phyloP scores from a whole-genome alignment of 2,797 vertebrate species.

The Danio aesculapii region DNA sequence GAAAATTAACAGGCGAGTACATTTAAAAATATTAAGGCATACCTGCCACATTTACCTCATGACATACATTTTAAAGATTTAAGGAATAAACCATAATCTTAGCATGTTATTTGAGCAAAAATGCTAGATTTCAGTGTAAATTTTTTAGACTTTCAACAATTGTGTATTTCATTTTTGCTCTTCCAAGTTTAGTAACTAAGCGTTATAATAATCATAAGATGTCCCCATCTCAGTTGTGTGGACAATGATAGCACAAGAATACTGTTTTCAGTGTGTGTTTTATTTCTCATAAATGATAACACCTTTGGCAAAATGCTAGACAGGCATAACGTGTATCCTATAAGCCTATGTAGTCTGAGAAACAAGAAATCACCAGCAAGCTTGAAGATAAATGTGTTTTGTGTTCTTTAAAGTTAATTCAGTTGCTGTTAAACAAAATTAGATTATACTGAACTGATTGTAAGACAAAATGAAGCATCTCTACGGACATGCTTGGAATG shows the following conservation, averaged over 20 bases:
- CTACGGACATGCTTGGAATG: slow-evolving; percentile 74
- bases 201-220: neutral
- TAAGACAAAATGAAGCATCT: slow-evolving; percentile 59
- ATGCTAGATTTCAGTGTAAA: neutral
- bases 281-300: slow-evolving; percentile 66
- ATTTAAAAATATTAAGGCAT: neutral
- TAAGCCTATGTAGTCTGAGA: slow-evolving; percentile 47
- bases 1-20: neutral
- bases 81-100: neutral
- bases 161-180: neutral
- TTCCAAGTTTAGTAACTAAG: neutral
- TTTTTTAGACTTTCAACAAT: neutral
- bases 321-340: slow-evolving; percentile 36
- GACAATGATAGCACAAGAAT: slow-evolving; percentile 19
- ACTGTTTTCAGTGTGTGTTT: slow-evolving; percentile 70
- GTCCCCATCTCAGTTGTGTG: neutral
- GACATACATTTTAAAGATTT: neutral
- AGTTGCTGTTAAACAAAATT: slow-evolving; percentile 45
- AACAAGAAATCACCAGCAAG: slow-evolving; percentile 55
- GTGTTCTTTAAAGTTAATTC: slow-evolving; percentile 43
- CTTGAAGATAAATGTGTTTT: slow-evolving; percentile 61
- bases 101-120: neutral
- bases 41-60: neutral
- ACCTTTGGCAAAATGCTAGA: slow-evolving; percentile 59
- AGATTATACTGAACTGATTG: slow-evolving; percentile 61